Evolutionary conservation across 2,797 vertebrate genomes (phyloP).

Genomic region (Paedocypris micromegethes): DNA sequence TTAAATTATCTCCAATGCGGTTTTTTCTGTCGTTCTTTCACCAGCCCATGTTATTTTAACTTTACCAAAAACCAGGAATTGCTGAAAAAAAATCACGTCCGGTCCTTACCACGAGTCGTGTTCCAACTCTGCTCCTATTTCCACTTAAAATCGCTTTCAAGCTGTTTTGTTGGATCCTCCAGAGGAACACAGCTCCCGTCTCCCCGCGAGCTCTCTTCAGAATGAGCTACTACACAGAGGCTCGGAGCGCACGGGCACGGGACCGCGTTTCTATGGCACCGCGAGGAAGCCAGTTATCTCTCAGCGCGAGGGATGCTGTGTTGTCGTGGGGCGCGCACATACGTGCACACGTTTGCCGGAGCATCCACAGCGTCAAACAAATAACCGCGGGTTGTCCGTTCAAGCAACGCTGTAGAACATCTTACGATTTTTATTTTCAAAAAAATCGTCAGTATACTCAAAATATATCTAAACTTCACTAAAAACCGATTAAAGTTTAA

Average conservation of each 20-base stretch:
- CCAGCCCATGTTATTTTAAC: too few species aligned
- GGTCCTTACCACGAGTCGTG: slow-evolving; percentile 26
- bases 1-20: not conserved
- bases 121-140: slow-evolving; percentile 11
- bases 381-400: not conserved
- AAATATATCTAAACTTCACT: too few species aligned
- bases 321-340: slow-evolving; percentile 29
- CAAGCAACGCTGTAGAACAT: not conserved
- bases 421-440: too few species aligned
- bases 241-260: slow-evolving; percentile 11
- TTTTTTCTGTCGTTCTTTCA: not conserved
- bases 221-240: slow-evolving; percentile 41
- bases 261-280: slow-evolving; percentile 50
- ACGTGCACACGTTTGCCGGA: not conserved
- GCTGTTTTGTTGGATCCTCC: slow-evolving; percentile 14
- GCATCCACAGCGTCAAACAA: slow-evolving; percentile 13
- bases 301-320: slow-evolving; percentile 29
- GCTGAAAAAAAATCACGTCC: not conserved
- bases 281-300: slow-evolving; percentile 36
- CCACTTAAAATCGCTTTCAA: slow-evolving; percentile 28
- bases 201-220: slow-evolving; percentile 32
- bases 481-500: too few species aligned
- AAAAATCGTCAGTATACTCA: too few species aligned
- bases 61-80: too few species aligned
- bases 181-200: slow-evolving; percentile 21